These are phyloP conservation scores for Trichacis sp. DNA, from an alignment of 2,888 invertebrate genomes.

Conservation along the genomic window DNA sequence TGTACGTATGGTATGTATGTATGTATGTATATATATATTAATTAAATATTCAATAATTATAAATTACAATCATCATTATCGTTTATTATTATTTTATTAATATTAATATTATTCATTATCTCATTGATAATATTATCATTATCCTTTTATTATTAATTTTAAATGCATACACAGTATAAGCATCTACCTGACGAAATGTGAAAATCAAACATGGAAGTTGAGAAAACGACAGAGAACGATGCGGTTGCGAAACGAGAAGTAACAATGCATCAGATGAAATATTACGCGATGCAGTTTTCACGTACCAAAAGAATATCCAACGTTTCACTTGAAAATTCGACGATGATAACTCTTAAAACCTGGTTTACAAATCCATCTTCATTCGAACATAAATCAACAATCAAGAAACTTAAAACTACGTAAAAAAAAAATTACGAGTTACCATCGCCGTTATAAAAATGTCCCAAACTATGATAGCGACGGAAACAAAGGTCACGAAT, in stretches of 20 bases:
- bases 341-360: not conserved
- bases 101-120: conserved; percentile 43
- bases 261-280: not conserved
- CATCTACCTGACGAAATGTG: conserved; percentile 38
- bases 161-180: conserved; percentile 48
- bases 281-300: not conserved
- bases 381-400: not conserved
- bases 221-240: conserved; percentile 26
- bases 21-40: conserved; percentile 20
- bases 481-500: conserved; percentile 33
- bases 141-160: conserved; percentile 40
- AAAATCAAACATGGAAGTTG: conserved; percentile 35
- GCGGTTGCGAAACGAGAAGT: conserved; percentile 2
- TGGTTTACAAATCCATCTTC: too few species aligned
- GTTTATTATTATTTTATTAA: conserved; percentile 35
- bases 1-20: conserved; percentile 38
- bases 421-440: too few species aligned
- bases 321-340: not conserved
- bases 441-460: too few species aligned
- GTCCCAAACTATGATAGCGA: not conserved
- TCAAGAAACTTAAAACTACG: too few species aligned
- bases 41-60: conserved; percentile 45
- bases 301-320: not conserved
- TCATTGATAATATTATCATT: conserved; percentile 31
- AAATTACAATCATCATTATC: conserved; percentile 46